Evolutionary conservation across 1,140 invertebrate genomes (phyloP).

Genomic region (Aphaenogaster rudis): DNA sequence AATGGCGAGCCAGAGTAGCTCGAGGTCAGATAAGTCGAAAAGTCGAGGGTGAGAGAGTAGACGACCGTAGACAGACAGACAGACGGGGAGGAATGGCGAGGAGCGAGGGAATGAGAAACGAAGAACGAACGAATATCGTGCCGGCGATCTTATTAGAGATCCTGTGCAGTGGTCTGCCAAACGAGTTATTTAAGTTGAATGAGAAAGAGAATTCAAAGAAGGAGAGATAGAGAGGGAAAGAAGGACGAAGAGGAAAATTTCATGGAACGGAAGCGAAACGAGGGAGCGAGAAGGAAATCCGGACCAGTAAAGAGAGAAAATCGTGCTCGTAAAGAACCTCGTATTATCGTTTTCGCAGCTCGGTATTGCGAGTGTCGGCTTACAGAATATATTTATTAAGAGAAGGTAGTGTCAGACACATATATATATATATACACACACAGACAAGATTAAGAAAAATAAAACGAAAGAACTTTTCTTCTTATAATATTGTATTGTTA

Average conservation of each 20-base stretch:
- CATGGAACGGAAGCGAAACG: conserved; percentile 1
- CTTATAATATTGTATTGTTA: neutral
- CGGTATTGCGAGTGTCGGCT: conserved; percentile 46
- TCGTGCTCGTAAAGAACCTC: conserved; percentile 49
- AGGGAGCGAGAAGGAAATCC: conserved; percentile 52
- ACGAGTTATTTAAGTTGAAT: conserved; percentile 82
- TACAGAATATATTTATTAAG: conserved; percentile 74
- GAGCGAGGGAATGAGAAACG: conserved; percentile 57
- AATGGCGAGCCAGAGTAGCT: conserved; percentile 65
- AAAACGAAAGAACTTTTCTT: neutral
- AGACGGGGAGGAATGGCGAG: neutral
- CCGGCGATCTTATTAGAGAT: conserved; percentile 83
- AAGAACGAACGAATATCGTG: conserved; percentile 79
- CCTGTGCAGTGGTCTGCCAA: conserved; percentile 77
- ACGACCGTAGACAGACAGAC: conserved; percentile 26
- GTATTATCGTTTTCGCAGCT: conserved; percentile 50
- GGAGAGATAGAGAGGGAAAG: conserved; percentile 39
- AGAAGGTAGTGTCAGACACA: neutral
- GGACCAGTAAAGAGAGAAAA: conserved; percentile 17
- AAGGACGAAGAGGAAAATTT: conserved; percentile 43
- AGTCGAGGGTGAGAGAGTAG: conserved; percentile 68
- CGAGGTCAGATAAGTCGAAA: conserved; percentile 77
- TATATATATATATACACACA: neutral
- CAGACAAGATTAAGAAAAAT: neutral
- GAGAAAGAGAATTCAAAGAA: conserved; percentile 51